phyloP scores from a whole-genome alignment of 2,888 invertebrate species.

The Coelinius sp. region DNA sequence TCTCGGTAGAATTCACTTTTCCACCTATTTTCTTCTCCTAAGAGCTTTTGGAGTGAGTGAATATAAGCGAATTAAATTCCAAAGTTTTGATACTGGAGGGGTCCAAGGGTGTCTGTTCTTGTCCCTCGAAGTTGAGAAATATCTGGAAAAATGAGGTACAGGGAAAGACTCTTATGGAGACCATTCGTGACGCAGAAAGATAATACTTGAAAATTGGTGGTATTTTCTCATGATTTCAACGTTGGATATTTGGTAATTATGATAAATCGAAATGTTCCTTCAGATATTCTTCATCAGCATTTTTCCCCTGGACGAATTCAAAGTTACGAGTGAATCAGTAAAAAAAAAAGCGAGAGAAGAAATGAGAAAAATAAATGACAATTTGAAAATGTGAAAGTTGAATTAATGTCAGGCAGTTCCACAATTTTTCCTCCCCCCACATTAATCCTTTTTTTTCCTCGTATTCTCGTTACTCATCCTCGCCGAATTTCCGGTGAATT shows the following conservation, averaged over 20 bases:
- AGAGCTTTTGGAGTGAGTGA: not conserved
- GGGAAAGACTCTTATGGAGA: not conserved
- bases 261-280: not conserved
- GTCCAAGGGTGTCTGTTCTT: not conserved
- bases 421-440: not conserved
- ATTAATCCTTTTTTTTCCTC: not conserved
- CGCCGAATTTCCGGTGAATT: constrained; percentile 31
- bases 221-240: not conserved
- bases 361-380: not conserved
- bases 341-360: not conserved
- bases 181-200: not conserved
- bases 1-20: not conserved
- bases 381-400: not conserved
- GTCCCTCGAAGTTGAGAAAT: not conserved
- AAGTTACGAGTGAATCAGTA: too few relatives aligned
- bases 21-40: not conserved
- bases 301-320: too few relatives aligned
- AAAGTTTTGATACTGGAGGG: not conserved
- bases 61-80: constrained; percentile 4
- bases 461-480: not conserved
- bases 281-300: too few relatives aligned
- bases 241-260: not conserved
- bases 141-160: constrained; percentile 1
- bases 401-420: constrained; percentile 1
- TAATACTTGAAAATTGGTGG: not conserved